A percentile compares a stretch with the other conserved stretches of the same genome.
Evolutionary conservation across 2,113 vertebrate genomes (phyloP).

Genomic region (Aldabrachelys gigantea): DNA sequence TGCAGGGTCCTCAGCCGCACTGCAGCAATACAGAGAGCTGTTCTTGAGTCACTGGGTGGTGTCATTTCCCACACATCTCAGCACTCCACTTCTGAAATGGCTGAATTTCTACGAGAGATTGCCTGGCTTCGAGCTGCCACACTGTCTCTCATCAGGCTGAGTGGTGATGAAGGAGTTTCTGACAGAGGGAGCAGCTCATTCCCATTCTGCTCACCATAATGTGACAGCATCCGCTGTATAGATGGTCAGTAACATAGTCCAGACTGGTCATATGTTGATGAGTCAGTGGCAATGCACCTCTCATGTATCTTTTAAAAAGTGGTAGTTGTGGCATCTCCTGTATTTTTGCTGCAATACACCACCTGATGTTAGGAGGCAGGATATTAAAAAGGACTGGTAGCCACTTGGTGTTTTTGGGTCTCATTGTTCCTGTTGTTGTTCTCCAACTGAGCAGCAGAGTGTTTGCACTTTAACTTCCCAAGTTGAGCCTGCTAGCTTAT

Average conservation of each 20-base stretch:
- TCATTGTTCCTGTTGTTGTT: too few species aligned
- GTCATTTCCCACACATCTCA: not conserved
- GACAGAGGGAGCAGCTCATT: not conserved
- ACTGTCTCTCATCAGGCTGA: not conserved
- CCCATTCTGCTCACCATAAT: not conserved
- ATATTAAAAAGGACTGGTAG: not conserved
- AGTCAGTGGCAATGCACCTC: not conserved
- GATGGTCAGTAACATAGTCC: not conserved
- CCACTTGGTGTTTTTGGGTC: not conserved
- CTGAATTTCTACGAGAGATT: too few species aligned
- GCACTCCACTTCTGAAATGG: not conserved
- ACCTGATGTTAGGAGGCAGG: not conserved
- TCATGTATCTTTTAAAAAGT: not conserved
- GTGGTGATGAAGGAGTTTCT: not conserved
- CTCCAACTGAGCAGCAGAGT: too few species aligned
- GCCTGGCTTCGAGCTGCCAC: not conserved
- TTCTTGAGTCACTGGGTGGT: not conserved
- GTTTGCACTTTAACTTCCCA: too few species aligned
- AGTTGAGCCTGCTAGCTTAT: too few species aligned
- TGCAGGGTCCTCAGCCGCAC: not conserved
- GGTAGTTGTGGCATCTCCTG: not conserved
- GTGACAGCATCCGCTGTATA: too few species aligned
- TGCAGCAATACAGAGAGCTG: not conserved
- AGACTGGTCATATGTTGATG: not conserved
- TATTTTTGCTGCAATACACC: not conserved